A percentile compares a stretch with the other conserved stretches of the same genome.
Evolutionary conservation across 1,140 invertebrate genomes (phyloP).

Genomic region (Diorhabda elongata): DNA sequence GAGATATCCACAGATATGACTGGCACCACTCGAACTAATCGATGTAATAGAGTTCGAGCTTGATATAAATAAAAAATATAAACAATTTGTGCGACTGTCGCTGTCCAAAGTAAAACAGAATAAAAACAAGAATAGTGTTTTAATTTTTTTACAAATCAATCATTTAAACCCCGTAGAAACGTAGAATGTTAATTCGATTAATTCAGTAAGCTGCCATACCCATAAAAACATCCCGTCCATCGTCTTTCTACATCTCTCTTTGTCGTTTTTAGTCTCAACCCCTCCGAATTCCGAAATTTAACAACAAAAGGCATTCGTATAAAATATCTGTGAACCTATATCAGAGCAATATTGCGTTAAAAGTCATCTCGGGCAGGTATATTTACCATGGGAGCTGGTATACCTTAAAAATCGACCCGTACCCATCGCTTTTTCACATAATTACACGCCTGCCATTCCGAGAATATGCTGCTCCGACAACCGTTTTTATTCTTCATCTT

Average conservation of each 20-base stretch:
- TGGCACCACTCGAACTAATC: too few relatives aligned
- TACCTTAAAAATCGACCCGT: slow-evolving; percentile 32
- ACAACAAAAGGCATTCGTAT: slow-evolving; percentile 43
- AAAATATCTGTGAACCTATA: slow-evolving; percentile 38
- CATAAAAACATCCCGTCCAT: background rate
- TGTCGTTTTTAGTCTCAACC: too few relatives aligned
- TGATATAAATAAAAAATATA: too few relatives aligned
- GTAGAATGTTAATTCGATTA: too few relatives aligned
- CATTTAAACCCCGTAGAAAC: too few relatives aligned
- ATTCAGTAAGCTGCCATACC: background rate
- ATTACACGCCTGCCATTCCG: slow-evolving; percentile 40
- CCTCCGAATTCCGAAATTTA: slow-evolving; percentile 11
- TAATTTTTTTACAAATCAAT: too few relatives aligned
- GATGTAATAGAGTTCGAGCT: too few relatives aligned
- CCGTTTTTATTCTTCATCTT: background rate
- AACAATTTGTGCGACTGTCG: too few relatives aligned
- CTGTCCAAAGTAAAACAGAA: too few relatives aligned
- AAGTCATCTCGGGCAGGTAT: slow-evolving; percentile 36
- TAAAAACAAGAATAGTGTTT: too few relatives aligned
- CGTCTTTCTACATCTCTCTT: too few relatives aligned
- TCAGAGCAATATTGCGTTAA: slow-evolving; percentile 46
- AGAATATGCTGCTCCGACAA: slow-evolving; percentile 21
- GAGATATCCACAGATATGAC: too few relatives aligned
- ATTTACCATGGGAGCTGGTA: background rate
- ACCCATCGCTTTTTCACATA: slow-evolving; percentile 28